Evolutionary conservation across 2,888 invertebrate species (phyloP).

Genomic region (Pollenia griseotomentosa): DNA sequence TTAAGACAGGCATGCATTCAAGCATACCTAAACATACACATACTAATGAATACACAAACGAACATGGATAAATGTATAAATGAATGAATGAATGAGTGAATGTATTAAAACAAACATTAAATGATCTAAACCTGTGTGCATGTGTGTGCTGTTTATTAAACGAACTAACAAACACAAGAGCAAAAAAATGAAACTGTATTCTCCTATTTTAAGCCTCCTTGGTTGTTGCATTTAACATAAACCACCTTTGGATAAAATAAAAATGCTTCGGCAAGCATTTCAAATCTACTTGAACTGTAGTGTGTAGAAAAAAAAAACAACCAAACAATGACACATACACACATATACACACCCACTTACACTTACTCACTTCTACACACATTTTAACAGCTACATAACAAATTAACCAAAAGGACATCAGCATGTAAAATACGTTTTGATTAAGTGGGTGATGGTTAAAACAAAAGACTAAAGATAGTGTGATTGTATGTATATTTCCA

Average conservation of each 20-base stretch:
- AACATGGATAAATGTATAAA: background rate
- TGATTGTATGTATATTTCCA: constrained; percentile 1
- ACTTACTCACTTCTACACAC: background rate
- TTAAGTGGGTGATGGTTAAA: constrained; percentile 72
- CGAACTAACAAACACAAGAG: background rate
- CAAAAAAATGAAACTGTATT: constrained; percentile 1
- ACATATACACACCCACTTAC: background rate
- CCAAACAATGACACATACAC: background rate
- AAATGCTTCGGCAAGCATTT: constrained; percentile 61
- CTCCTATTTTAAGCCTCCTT: background rate
- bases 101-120: constrained; percentile 35
- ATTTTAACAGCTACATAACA: constrained; percentile 68
- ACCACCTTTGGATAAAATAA: constrained; percentile 58
- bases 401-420: constrained; percentile 73
- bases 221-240: constrained; percentile 52
- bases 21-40: constrained; percentile 13
- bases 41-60: background rate
- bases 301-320: constrained; percentile 50
- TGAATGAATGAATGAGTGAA: constrained; percentile 1
- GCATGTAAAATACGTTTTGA: constrained; percentile 72
- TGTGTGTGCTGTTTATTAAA: constrained; percentile 8
- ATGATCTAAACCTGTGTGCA: constrained; percentile 36
- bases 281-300: constrained; percentile 66
- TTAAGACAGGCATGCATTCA: constrained; percentile 54
- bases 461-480: constrained; percentile 53